Conservation (phyloP, 2,888 invertebrate genomes). For the Congeria kusceri region DNA sequence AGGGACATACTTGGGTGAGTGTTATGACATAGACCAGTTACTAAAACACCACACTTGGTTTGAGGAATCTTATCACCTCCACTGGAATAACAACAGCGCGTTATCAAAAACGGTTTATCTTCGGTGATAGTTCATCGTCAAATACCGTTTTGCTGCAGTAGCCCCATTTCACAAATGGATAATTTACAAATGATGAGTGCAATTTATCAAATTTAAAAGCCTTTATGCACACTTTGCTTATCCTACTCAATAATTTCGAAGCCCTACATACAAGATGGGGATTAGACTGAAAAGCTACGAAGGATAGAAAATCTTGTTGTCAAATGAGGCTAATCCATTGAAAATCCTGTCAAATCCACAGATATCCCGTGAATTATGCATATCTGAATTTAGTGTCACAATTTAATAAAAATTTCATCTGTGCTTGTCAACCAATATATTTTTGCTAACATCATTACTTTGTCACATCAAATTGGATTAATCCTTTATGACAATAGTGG, state of each 20-base stretch:
- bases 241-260: constrained; percentile 60
- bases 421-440: constrained; percentile 1
- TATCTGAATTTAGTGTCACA: constrained; percentile 1
- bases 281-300: constrained; percentile 47
- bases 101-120: constrained; percentile 30
- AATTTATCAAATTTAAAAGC: constrained; percentile 66
- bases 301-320: constrained; percentile 60
- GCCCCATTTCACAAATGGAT: constrained; percentile 59
- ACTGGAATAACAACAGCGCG: constrained; percentile 38
- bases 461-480: neutral
- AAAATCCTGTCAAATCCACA: constrained; percentile 36
- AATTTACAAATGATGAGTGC: constrained; percentile 72
- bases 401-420: neutral
- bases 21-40: constrained; percentile 69
- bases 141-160: constrained; percentile 37
- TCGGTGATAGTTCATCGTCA: neutral
- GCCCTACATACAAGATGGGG: constrained; percentile 35
- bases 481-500: no score
- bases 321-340: constrained; percentile 60
- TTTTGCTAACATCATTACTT: constrained; percentile 11
- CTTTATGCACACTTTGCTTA: constrained; percentile 53
- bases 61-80: constrained; percentile 72
- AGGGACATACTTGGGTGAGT: constrained; percentile 32
- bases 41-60: constrained; percentile 66
- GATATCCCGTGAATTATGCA: constrained; percentile 24